A percentile compares a stretch with the other conserved stretches of the same genome.
Evolutionary conservation across 2,888 invertebrate species (phyloP).

Genomic region (Tillus elongatus): DNA sequence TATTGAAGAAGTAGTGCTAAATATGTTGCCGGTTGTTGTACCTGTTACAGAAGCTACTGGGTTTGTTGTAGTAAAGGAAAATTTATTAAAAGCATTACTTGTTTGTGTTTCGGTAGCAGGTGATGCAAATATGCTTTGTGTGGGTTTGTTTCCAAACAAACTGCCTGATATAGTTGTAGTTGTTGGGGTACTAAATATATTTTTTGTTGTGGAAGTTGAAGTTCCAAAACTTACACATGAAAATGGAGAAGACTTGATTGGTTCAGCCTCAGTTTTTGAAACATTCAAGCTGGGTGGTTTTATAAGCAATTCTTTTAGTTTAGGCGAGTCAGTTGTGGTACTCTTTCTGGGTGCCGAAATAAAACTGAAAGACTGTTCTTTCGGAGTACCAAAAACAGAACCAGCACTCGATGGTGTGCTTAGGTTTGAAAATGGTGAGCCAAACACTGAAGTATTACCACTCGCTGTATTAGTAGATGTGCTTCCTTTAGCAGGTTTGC

Average conservation of each 20-base stretch:
- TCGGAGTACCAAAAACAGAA: constrained; percentile 11
- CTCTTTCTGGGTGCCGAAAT: no score
- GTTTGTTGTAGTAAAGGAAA: constrained; percentile 7
- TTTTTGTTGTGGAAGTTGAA: constrained; percentile 9
- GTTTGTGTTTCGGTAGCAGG: constrained; percentile 4
- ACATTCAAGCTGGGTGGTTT: constrained; percentile 15
- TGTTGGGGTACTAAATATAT: constrained; percentile 10
- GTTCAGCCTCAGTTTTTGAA: no score
- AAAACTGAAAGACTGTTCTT: no score
- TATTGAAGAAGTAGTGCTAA: constrained; percentile 15
- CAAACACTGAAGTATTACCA: constrained; percentile 21
- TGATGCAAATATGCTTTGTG: not conserved
- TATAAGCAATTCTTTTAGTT: constrained; percentile 16
- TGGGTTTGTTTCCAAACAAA: constrained; percentile 7
- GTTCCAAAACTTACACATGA: no score
- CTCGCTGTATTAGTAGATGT: no score
- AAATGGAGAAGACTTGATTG: no score
- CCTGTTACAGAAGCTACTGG: constrained; percentile 5
- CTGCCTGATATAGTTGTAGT: constrained; percentile 5
- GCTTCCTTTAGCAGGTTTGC: no score
- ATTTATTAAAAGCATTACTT: no score
- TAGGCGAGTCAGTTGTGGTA: no score
- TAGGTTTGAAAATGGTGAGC: constrained; percentile 15
- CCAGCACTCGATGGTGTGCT: constrained; percentile 8
- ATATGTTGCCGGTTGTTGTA: constrained; percentile 11